Evolutionary conservation across 1,140 invertebrate species (phyloP).

Genomic region (Drosophila quadrilineata): DNA sequence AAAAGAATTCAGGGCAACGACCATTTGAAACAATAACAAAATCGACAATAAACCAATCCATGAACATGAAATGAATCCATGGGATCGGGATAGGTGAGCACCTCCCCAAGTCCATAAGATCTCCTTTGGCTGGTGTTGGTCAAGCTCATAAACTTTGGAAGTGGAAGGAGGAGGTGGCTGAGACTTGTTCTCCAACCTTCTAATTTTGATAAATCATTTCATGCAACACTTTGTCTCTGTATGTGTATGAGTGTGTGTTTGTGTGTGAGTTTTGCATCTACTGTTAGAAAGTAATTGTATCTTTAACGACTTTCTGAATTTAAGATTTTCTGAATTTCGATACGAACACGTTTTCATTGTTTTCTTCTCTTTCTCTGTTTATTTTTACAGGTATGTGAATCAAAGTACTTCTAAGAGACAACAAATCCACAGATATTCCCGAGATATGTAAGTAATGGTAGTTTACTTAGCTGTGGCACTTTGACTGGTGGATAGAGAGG

Average conservation of each 20-base stretch:
- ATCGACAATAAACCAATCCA: slow-evolving; percentile 2
- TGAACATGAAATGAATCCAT: not conserved
- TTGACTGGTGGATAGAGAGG: not conserved
- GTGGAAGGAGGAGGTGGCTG: not conserved
- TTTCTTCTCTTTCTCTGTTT: slow-evolving; percentile 19
- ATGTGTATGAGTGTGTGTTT: not conserved
- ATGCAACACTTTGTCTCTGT: too few relatives aligned
- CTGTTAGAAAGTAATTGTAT: not conserved
- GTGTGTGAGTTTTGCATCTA: not conserved
- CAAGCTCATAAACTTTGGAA: slow-evolving; percentile 31
- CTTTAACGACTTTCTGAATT: not conserved
- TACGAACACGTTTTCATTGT: slow-evolving; percentile 7
- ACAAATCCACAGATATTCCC: not conserved
- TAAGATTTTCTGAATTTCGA: slow-evolving; percentile 14
- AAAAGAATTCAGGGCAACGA: slow-evolving; percentile 3
- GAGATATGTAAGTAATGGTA: slow-evolving; percentile 13
- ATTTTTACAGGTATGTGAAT: slow-evolving; percentile 33
- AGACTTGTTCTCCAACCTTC: not conserved
- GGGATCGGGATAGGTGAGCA: not conserved
- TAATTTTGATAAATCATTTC: slow-evolving; percentile 25
- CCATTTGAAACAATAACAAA: slow-evolving; percentile 23
- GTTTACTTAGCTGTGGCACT: not conserved
- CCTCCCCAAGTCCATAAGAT: not conserved
- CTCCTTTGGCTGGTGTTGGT: slow-evolving; percentile 6
- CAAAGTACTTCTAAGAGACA: not conserved